Base-by-base conservation (phyloP, 2,113 vertebrate genomes). In the Chaetura pelagica region DNA sequence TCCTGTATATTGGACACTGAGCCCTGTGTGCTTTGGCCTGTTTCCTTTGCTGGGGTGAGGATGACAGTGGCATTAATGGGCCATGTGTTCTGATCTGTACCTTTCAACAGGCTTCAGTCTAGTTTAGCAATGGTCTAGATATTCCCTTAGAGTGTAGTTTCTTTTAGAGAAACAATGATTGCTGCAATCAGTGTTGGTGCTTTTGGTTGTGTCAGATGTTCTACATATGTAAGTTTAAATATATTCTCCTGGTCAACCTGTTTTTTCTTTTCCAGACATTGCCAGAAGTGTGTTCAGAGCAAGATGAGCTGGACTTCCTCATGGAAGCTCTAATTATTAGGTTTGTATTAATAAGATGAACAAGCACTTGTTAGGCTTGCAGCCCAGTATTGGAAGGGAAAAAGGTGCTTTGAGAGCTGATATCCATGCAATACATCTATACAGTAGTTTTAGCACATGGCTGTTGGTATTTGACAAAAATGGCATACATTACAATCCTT, bases 241-340 rank as follows among this genome's bases (percentile, higher is more conserved):
- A 61, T 24, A 51, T 77, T 67, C 52, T 87, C 64, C 32, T 77
- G 24, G 30, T 48, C 52, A 72, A 89, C 79, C 44, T 76, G 29
- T 52, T 87, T 22, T 91, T 87, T 96, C 87, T 95, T 93, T 88
- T 95, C 66, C 83, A 99, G 99, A 99, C 99, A 2, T 98, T 99
- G 87, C 99, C 99, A 5, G 99, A 99, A 95, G 99, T 99, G 82
- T 99, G 99, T 94, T 99, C 99, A 2, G 99, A 99, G 93, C 99
- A 99, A 96, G 99, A 99, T 52, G 99, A 99, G 69, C 90, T 99
- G 71, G 99, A 99, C 95, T 99, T 99, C 96, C 98, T 99, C 78
- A 99, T 99, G 99, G 99, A 99, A 97, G 99, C 99, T 74, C 98
- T 99, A 46, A 99, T 99, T 86, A 99, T 99, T 98, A 99, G 99